Conservation (phyloP, 2,888 invertebrate species). For the Escarpia spicata region DNA sequence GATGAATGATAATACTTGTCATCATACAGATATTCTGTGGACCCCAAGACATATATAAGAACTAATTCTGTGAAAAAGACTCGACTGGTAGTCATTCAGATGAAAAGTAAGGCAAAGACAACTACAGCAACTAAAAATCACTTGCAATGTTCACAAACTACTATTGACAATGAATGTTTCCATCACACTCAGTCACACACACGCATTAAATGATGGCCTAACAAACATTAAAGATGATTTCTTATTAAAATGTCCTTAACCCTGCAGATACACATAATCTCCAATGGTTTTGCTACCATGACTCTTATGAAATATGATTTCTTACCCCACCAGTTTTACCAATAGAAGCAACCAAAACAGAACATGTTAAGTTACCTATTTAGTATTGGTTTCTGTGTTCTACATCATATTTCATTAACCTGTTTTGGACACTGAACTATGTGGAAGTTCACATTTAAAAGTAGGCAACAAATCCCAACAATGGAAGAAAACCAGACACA, state of each 20-base stretch:
- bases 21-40: not conserved
- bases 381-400: not conserved
- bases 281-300: not conserved
- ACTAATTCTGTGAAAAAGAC: not conserved
- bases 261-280: not conserved
- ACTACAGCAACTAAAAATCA: slow-evolving; percentile 6
- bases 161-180: not conserved
- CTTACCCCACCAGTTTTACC: not conserved
- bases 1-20: not conserved
- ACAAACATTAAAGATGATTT: not conserved
- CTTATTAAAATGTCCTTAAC: not conserved
- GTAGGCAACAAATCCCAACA: not conserved
- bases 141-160: not conserved
- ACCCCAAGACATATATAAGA: not conserved
- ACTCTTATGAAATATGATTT: not conserved
- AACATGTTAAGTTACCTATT: not conserved
- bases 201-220: not conserved
- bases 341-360: not conserved
- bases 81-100: not conserved
- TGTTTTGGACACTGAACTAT: not conserved
- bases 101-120: not conserved
- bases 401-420: not conserved
- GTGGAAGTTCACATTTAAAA: not conserved
- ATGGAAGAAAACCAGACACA: not conserved
- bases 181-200: not conserved